Conservation (phyloP, 2,113 vertebrate genomes). For the Erythrocercus mccallii region DNA sequence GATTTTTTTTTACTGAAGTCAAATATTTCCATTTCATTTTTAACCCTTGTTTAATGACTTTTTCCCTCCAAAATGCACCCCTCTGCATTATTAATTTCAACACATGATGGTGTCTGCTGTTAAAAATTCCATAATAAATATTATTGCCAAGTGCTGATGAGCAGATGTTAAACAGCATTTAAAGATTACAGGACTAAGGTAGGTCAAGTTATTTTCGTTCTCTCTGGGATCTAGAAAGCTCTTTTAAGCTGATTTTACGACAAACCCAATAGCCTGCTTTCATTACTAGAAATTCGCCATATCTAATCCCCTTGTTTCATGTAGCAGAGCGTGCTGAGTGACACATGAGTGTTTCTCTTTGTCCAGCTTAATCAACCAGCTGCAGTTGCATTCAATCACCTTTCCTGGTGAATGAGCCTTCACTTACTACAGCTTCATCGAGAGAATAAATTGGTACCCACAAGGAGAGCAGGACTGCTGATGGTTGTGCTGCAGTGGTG, state of each 20-base stretch:
- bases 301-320: constrained; percentile 40
- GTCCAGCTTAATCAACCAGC: neutral
- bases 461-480: neutral
- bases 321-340: neutral
- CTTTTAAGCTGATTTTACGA: constrained; percentile 69
- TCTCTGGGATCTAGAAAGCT: constrained; percentile 50
- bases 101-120: neutral
- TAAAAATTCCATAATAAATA: constrained; percentile 9
- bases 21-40: neutral
- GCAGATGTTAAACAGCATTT: constrained; percentile 64
- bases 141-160: constrained; percentile 1
- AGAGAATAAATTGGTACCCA: neutral
- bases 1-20: neutral
- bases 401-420: neutral
- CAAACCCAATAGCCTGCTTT: constrained; percentile 35
- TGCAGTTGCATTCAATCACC: neutral
- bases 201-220: constrained; percentile 65
- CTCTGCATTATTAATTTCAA: neutral
- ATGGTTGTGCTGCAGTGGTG: neutral
- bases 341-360: neutral
- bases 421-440: neutral
- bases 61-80: neutral
- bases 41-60: neutral
- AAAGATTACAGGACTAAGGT: constrained; percentile 63
- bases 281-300: constrained; percentile 47